phyloP scores from a whole-genome alignment of 2,113 vertebrate genomes.

The Sminthopsis crassicaudata region DNA sequence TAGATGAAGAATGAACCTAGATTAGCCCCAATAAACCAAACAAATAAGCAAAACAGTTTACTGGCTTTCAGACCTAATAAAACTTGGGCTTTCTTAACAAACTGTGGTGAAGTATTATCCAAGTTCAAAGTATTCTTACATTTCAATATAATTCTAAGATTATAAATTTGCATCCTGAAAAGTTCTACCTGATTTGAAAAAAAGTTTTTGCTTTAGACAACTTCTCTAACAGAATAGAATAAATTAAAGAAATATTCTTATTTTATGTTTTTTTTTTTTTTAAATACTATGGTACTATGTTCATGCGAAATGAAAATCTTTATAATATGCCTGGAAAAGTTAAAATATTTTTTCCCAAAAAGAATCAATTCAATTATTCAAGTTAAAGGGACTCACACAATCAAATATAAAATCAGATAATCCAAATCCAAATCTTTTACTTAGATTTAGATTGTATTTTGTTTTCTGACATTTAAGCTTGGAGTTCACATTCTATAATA shows the following conservation, averaged over 20 bases:
- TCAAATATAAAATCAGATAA: slow-evolving; percentile 20
- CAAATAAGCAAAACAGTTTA: background rate
- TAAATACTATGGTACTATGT: background rate
- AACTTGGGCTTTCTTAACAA: background rate
- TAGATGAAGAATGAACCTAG: background rate
- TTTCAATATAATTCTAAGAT: background rate
- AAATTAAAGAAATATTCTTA: background rate
- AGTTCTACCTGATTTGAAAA: background rate
- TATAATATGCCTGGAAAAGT: slow-evolving; percentile 24
- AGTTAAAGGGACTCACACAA: background rate
- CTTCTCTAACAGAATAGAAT: background rate
- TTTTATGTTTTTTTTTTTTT: slow-evolving; percentile 20
- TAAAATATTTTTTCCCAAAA: slow-evolving; percentile 28
- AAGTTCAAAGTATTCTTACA: background rate
- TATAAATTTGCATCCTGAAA: background rate
- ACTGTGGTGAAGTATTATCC: background rate
- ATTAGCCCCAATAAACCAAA: background rate
- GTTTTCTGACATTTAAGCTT: background rate
- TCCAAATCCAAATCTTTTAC: background rate
- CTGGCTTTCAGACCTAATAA: too few relatives aligned
- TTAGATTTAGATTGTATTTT: background rate
- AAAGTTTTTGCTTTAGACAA: background rate
- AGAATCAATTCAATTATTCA: slow-evolving; percentile 25
- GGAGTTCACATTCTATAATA: background rate
- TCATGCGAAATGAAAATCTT: slow-evolving; percentile 18